Percentiles rank a stretch among this genome's conserved stretches.
phyloP scores from a whole-genome alignment of 2,113 vertebrate species.

The Cyanoramphus novaezelandiae region DNA sequence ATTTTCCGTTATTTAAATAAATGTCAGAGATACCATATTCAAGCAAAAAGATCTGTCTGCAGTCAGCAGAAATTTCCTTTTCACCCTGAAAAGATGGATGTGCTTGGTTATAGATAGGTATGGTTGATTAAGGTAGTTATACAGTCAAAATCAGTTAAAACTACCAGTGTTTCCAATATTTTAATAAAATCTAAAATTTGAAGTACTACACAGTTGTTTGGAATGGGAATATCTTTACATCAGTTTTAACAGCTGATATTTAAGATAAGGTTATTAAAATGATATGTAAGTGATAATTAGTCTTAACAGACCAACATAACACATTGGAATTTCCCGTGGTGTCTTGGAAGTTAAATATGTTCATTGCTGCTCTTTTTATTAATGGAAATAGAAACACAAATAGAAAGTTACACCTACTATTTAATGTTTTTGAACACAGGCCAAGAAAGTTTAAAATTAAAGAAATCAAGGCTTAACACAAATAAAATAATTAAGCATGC shows the following conservation, averaged over 20 bases:
- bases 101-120: not conserved
- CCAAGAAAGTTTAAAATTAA: conserved; percentile 21
- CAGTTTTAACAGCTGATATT: not conserved
- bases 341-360: not conserved
- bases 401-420: not conserved
- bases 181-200: not conserved
- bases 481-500: conserved; percentile 21
- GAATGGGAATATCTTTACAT: not conserved
- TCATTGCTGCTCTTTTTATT: not conserved
- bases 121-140: not conserved
- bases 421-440: not conserved
- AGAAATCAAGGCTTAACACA: conserved; percentile 13
- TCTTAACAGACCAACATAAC: not conserved
- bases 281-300: not conserved
- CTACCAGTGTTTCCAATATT: not conserved
- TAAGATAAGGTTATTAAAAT: conserved; percentile 20
- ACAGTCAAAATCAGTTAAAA: not conserved
- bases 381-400: not conserved
- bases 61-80: conserved; percentile 12
- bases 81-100: not conserved
- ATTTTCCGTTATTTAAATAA: not conserved
- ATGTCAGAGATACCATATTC: not conserved
- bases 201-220: not conserved
- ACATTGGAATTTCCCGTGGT: not conserved
- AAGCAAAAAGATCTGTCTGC: not conserved